phyloP scores from a whole-genome alignment of 2,888 invertebrate species.

The Napeogenes sylphis region DNA sequence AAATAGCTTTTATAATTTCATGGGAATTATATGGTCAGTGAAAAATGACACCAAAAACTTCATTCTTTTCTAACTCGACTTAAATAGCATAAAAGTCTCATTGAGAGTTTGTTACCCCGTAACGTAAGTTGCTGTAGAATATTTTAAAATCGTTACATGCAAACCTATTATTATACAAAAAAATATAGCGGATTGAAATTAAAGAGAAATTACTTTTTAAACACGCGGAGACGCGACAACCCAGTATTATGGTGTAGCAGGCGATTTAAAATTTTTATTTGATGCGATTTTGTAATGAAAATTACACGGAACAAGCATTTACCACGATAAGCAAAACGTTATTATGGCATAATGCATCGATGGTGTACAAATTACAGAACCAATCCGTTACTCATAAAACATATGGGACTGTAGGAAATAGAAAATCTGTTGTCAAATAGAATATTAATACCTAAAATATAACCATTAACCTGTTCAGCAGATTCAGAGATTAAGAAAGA shows the following conservation, averaged over 20 bases:
- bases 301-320: constrained; percentile 38
- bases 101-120: no score
- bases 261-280: constrained; percentile 27
- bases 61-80: no score
- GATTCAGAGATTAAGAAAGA: no score
- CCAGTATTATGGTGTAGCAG: constrained; percentile 24
- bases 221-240: constrained; percentile 19
- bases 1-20: no score
- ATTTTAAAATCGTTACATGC: no score
- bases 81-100: no score
- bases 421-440: constrained; percentile 1
- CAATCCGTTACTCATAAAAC: background rate
- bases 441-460: no score
- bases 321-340: constrained; percentile 36
- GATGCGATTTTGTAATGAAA: constrained; percentile 34
- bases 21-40: no score
- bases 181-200: background rate
- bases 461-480: no score
- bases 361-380: constrained; percentile 25
- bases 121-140: no score
- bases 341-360: constrained; percentile 31
- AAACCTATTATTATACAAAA: background rate
- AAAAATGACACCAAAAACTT: no score
- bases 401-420: background rate
- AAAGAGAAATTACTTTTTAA: constrained; percentile 5